These are phyloP conservation scores for Thereva nobilitata DNA, from an alignment of 2,888 invertebrate species.

Conservation along the genomic window DNA sequence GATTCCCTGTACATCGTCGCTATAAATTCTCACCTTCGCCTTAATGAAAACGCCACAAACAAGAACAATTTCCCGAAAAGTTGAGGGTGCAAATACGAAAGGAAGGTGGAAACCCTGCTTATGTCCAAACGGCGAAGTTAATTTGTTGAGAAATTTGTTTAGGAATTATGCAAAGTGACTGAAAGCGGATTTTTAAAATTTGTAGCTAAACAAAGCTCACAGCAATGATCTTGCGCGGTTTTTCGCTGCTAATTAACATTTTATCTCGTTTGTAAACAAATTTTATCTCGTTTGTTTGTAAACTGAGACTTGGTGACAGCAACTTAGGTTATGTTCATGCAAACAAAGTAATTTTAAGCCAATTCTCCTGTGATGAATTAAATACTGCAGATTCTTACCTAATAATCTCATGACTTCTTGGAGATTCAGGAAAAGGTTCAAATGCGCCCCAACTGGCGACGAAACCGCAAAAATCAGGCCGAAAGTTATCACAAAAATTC, in stretches of 20 bases:
- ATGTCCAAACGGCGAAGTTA: too few species aligned
- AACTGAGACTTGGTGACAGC: background rate
- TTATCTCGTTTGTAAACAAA: background rate
- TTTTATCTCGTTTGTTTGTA: background rate
- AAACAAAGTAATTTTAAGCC: background rate
- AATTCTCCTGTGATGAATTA: background rate
- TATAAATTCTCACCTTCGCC: too few species aligned
- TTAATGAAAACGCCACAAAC: too few species aligned
- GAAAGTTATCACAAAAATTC: conserved; percentile 4
- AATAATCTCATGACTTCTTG: conserved; percentile 21
- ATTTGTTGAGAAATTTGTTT: too few species aligned
- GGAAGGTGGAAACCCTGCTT: too few species aligned
- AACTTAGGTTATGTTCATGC: background rate
- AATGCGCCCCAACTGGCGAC: conserved; percentile 6
- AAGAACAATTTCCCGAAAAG: too few species aligned
- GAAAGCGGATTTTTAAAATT: too few species aligned
- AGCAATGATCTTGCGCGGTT: too few species aligned
- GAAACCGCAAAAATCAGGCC: conserved; percentile 16
- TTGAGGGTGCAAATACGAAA: too few species aligned
- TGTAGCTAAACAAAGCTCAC: too few species aligned
- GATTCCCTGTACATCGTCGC: too few species aligned
- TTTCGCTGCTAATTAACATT: background rate
- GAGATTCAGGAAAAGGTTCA: conserved; percentile 16
- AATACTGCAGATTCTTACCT: background rate
- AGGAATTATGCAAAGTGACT: too few species aligned